Evolutionary conservation across 1,140 invertebrate species (phyloP).

Genomic region (Pseudomyrmex concolor): DNA sequence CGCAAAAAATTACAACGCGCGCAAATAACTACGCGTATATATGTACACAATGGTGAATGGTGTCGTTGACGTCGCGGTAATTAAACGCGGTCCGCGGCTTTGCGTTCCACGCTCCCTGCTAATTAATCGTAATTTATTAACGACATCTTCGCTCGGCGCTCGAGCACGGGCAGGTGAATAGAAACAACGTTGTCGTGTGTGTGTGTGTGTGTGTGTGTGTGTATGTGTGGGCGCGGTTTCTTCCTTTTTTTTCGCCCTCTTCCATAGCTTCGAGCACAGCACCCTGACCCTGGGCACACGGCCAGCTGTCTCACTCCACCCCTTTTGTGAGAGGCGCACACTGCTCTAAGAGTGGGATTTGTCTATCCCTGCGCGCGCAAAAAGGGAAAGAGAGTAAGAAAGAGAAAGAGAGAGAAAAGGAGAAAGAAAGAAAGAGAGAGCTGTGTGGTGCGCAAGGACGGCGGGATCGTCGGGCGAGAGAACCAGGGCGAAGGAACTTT

Average conservation of each 20-base stretch:
- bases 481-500: constrained; percentile 60
- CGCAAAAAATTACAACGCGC: constrained; percentile 59
- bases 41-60: constrained; percentile 33
- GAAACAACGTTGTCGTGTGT: constrained; percentile 57
- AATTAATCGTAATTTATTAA: constrained; percentile 70
- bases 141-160: constrained; percentile 54
- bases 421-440: constrained; percentile 49
- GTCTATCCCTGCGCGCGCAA: constrained; percentile 64
- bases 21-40: constrained; percentile 36
- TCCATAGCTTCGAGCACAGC: constrained; percentile 61
- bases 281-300: constrained; percentile 75
- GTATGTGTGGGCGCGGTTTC: constrained; percentile 60
- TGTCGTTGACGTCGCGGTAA: constrained; percentile 52
- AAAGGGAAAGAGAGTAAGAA: constrained; percentile 27
- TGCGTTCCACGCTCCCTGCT: constrained; percentile 10
- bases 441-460: constrained; percentile 52
- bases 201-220: no score
- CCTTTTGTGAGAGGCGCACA: constrained; percentile 65
- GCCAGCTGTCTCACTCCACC: constrained; percentile 74
- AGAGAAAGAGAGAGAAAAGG: constrained; percentile 15
- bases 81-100: constrained; percentile 31
- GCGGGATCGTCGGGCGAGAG: constrained; percentile 60
- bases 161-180: constrained; percentile 71
- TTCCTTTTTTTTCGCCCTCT: constrained; percentile 68
- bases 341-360: constrained; percentile 70